Conservation (phyloP, 2,113 vertebrate species). For the Actinemys pallida region DNA sequence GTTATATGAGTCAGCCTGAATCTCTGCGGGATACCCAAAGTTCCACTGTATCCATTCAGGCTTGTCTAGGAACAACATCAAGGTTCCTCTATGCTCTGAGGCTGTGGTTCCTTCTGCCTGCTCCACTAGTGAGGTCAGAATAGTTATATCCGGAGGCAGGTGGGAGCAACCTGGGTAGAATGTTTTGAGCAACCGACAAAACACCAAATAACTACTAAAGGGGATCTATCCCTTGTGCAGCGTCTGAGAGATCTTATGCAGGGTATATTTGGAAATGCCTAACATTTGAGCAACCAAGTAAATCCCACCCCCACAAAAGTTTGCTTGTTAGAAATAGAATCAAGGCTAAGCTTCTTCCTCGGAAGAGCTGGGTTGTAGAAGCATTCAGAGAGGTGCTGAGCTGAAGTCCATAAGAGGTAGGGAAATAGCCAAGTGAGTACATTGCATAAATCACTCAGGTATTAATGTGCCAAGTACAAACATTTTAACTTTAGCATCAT, state of each 20-base stretch:
- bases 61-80: not conserved
- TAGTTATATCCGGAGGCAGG: not conserved
- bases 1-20: not conserved
- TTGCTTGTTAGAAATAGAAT: conserved; percentile 3
- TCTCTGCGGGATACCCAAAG: accelerated
- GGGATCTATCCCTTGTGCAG: conserved; percentile 20
- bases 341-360: not conserved
- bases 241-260: not conserved
- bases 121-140: not conserved
- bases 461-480: not conserved
- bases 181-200: not conserved
- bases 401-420: not conserved
- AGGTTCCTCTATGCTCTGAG: not conserved
- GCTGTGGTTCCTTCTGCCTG: not conserved
- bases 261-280: conserved; percentile 10
- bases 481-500: not conserved
- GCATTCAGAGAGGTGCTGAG: not conserved
- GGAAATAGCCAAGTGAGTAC: not conserved
- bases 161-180: not conserved
- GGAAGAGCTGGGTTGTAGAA: not conserved
- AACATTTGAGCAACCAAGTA: conserved; percentile 31
- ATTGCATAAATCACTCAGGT: not conserved
- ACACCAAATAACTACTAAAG: not conserved
- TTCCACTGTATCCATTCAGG: not conserved
- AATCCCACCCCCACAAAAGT: not conserved